These are phyloP conservation scores for Anadara kagoshimensis DNA, from an alignment of 1,140 invertebrate species.

Conservation along the genomic window DNA sequence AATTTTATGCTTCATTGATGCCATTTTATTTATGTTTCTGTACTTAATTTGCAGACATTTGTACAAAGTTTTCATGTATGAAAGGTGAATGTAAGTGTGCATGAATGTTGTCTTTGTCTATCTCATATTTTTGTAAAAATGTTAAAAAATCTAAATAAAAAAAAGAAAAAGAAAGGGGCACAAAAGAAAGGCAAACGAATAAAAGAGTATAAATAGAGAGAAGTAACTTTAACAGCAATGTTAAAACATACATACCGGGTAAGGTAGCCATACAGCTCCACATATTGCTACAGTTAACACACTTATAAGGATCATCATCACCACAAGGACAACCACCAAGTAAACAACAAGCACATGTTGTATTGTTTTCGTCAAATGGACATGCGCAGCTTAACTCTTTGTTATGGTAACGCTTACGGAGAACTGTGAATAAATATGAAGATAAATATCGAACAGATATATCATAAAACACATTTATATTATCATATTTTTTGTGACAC, in stretches of 20 bases:
- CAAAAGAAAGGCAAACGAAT: background rate
- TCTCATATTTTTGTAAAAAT: too few relatives aligned
- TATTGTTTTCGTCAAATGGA: background rate
- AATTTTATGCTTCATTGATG: too few relatives aligned
- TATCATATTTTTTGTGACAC: background rate
- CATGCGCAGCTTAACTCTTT: conserved; percentile 5
- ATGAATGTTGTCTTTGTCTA: too few relatives aligned
- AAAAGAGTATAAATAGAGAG: background rate
- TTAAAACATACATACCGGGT: conserved; percentile 4
- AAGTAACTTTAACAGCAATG: background rate
- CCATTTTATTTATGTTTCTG: too few relatives aligned
- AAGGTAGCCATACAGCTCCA: conserved; percentile 13
- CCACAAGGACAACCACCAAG: conserved; percentile 20
- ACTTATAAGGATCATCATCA: conserved; percentile 6
- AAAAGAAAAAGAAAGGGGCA: background rate
- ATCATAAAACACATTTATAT: background rate
- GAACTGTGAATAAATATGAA: conserved; percentile 6
- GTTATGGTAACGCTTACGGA: background rate
- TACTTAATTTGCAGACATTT: too few relatives aligned
- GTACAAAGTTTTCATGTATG: too few relatives aligned
- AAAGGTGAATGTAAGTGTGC: too few relatives aligned
- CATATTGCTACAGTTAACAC: conserved; percentile 11
- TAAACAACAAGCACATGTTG: conserved; percentile 24
- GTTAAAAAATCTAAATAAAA: too few relatives aligned
- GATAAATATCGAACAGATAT: background rate